Conservation (phyloP, 2,888 invertebrate species). For the Podotricha telesiphe region DNA sequence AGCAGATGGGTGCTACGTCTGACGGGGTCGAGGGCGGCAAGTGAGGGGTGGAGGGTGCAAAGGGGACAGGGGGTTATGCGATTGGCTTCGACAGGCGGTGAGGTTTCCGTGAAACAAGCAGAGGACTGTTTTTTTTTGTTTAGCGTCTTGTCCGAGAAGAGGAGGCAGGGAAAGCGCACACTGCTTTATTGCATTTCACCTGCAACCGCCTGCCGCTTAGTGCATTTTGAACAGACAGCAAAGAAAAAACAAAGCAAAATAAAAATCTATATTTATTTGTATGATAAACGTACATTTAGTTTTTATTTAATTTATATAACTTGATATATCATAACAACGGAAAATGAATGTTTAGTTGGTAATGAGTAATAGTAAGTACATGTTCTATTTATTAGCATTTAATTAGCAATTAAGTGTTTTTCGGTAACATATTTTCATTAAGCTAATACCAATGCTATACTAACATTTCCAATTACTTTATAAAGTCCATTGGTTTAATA, state of each 20-base stretch:
- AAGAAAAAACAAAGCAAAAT: neutral
- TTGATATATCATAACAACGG: no score
- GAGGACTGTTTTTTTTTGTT: slow-evolving; percentile 38
- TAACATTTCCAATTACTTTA: neutral
- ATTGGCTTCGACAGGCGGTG: slow-evolving; percentile 41
- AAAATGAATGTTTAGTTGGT: no score
- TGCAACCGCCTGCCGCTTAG: slow-evolving; percentile 21
- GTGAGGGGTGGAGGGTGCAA: no score
- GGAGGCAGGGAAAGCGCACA: slow-evolving; percentile 22
- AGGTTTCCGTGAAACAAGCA: slow-evolving; percentile 40
- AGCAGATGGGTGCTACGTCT: slow-evolving; percentile 32
- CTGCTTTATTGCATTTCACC: slow-evolving; percentile 39
- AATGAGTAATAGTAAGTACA: no score
- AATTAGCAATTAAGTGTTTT: no score
- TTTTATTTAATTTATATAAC: no score
- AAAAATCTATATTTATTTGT: neutral
- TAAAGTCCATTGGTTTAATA: neutral
- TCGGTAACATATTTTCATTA: no score
- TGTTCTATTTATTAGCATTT: no score
- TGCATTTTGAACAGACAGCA: slow-evolving; percentile 28
- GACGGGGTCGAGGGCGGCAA: no score
- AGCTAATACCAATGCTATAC: no score
- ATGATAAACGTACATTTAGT: neutral
- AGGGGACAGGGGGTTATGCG: slow-evolving; percentile 9
- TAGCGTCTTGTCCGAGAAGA: slow-evolving; percentile 27